Conservation (phyloP, 1,140 invertebrate genomes). For the Latrodectus geometricus region DNA sequence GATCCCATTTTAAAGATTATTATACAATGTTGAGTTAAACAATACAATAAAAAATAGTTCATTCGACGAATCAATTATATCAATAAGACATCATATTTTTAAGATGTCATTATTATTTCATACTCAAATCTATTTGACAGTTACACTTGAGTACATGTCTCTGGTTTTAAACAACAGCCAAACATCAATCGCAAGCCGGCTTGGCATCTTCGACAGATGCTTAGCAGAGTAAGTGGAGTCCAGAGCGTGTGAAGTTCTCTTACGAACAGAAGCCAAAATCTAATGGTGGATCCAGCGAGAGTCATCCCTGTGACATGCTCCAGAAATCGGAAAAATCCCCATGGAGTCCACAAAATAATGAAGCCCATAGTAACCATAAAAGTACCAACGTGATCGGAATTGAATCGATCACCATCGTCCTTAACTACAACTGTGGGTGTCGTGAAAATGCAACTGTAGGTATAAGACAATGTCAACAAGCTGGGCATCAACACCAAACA, state of each 20-base stretch:
- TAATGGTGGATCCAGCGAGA: not conserved
- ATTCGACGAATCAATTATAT: no score
- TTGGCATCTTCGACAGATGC: not conserved
- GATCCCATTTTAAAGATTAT: no score
- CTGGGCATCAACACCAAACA: conserved; percentile 92
- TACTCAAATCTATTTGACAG: no score
- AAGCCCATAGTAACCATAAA: conserved; percentile 39
- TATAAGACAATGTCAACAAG: conserved; percentile 91
- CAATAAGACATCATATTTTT: no score
- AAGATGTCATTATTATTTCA: no score
- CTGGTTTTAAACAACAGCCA: not conserved
- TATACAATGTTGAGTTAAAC: no score
- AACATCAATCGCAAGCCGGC: not conserved
- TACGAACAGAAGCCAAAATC: conserved; percentile 47
- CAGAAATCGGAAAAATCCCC: conserved; percentile 25
- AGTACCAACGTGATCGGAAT: conserved; percentile 27
- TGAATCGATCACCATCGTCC: conserved; percentile 5
- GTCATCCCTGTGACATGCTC: not conserved
- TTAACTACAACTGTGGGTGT: conserved; percentile 70
- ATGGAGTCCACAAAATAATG: conserved; percentile 35
- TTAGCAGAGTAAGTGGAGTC: not conserved
- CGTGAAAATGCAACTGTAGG: conserved; percentile 91
- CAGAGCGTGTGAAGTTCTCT: not conserved
- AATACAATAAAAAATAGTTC: no score
- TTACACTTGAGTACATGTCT: not conserved